Base-by-base conservation (phyloP, 1,140 invertebrate species). In the Drosophila kohkoa region DNA sequence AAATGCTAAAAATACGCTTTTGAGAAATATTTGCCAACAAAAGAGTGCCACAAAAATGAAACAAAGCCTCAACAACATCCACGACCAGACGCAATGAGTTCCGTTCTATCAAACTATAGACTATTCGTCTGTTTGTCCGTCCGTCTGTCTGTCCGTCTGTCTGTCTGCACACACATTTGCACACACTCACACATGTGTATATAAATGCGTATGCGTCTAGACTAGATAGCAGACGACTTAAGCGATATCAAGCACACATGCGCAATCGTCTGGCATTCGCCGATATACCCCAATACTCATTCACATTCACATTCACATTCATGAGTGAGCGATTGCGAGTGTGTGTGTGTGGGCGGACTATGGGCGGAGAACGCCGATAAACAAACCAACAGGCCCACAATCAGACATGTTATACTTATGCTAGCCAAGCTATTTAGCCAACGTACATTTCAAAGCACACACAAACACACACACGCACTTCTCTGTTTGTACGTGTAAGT, bases 161-260 rank as follows among this genome's bases (percentile, higher is more conserved):
- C 35, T 3, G 62, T 51, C 28, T 20, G 32, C 54, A 8, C 43
- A n/a, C 25, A 16, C 8, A 16, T 67, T 15, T 35, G 10, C 51
- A 45, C 5, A 41, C 30, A 35, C n/a, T n/a, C 28, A 32, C 13
- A 35, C 52, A 64, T 63, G 41, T 49, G 66, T 38, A 58, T 49
- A 64, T 15, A 49, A 48, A 57, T 64, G 75, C 62, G 77, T 75
- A 79, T 75, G 70, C 72, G 86, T 83, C 86, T 86, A 90, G 86
- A 90, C 87, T 73, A 87, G 81, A 90, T 83, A 90, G 87, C 81
- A 90, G 86, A 90, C 86, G 77, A 90, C 81, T 89, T 89, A 89
- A 88, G 85, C 82, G 80, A 89, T 83, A 87, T 28, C 80, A 79
- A 88, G 68, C 83, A 88, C 73, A 87, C 72, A 87, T 87, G 83